These are phyloP conservation scores for Carterocephalus palaemon DNA, from an alignment of 2,888 invertebrate genomes.

Conservation along the genomic window DNA sequence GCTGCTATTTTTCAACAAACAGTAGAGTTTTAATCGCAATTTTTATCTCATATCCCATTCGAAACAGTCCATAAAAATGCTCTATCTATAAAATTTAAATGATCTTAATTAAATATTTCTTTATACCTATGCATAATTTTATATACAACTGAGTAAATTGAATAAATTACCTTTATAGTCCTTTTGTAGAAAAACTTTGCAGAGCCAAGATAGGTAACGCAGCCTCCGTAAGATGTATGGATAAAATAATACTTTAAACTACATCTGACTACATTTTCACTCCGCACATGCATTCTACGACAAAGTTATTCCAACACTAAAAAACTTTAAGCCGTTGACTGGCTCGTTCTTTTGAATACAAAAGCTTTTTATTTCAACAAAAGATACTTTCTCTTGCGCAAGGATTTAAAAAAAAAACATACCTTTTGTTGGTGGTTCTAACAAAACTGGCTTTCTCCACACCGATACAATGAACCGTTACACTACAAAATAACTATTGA, in stretches of 20 bases:
- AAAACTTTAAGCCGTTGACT: conserved; percentile 59
- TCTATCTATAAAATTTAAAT: conserved; percentile 3
- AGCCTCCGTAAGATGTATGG: not conserved
- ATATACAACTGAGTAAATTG: conserved; percentile 1
- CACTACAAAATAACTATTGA: conserved; percentile 32
- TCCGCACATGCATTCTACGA: conserved; percentile 58
- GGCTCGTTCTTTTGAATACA: conserved; percentile 56
- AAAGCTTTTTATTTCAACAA: conserved; percentile 59
- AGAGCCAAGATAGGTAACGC: not conserved
- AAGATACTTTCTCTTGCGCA: conserved; percentile 66
- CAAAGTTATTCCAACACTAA: conserved; percentile 61
- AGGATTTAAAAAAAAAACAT: conserved; percentile 61
- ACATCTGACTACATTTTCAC: conserved; percentile 28
- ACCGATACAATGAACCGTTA: conserved; percentile 51
- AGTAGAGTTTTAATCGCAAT: conserved; percentile 9
- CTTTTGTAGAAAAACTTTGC: conserved; percentile 17
- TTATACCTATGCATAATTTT: not conserved
- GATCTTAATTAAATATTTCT: conserved; percentile 2
- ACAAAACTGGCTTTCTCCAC: conserved; percentile 66
- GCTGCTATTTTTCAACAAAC: conserved; percentile 12
- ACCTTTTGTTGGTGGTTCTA: conserved; percentile 48
- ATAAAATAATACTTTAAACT: conserved; percentile 18
- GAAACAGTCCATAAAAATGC: conserved; percentile 10
- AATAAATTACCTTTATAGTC: conserved; percentile 21
- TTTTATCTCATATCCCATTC: conserved; percentile 1